Conservation (phyloP, 1,140 invertebrate genomes). For the Homalodisca vitripennis region DNA sequence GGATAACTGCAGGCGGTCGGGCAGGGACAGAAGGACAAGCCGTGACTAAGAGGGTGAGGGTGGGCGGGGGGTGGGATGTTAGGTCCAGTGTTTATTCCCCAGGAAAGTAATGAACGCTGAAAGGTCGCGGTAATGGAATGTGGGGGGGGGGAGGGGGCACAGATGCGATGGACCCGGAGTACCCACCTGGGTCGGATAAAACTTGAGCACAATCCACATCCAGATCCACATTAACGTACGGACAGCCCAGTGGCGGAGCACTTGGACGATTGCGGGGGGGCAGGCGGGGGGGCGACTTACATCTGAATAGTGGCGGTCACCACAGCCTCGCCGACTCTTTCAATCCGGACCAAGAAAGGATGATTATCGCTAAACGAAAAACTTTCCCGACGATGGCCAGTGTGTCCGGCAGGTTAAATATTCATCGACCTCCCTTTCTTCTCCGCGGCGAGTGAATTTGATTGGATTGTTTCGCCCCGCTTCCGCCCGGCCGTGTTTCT, state of each 20-base stretch:
- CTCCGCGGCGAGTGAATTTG: conserved; percentile 11
- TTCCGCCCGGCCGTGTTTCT: too few relatives aligned
- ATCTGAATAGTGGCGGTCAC: background rate
- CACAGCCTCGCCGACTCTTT: background rate
- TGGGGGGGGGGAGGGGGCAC: background rate
- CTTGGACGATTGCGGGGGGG: too few relatives aligned
- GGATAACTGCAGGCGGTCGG: too few relatives aligned
- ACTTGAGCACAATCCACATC: too few relatives aligned
- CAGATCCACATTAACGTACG: too few relatives aligned
- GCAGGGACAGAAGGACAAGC: too few relatives aligned
- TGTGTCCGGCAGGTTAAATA: conserved; percentile 4
- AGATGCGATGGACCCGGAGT: background rate
- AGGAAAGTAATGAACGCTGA: conserved; percentile 25
- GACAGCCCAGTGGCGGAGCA: too few relatives aligned
- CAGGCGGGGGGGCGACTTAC: too few relatives aligned
- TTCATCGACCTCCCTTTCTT: conserved; percentile 4
- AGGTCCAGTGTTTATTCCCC: conserved; percentile 22
- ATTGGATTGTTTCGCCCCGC: conserved; percentile 6
- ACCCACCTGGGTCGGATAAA: conserved; percentile 11
- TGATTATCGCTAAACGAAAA: conserved; percentile 23
- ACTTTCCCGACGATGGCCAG: background rate
- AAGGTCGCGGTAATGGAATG: conserved; percentile 19
- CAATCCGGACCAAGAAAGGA: conserved; percentile 3
- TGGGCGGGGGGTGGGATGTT: background rate
- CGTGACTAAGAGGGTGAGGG: too few relatives aligned